Percentiles rank a stretch among this genome's conserved stretches.
Conservation (phyloP, 2,113 vertebrate species). For the rabbit (Oryctolagus cuniculus) region mOryCun1.1 NC_091434.1:114150501-114151000, state of each 20-base stretch:
- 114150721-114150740: not conserved
- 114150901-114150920: too few species aligned
- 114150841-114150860: not conserved
- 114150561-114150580: too few species aligned
- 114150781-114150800: too few species aligned
- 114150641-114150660: not conserved
- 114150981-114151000: not conserved
- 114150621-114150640: not conserved
- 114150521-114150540: too few species aligned
- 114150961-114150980: not conserved
- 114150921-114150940: not conserved
- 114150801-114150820: not conserved
- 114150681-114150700: not conserved
- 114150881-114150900: not conserved
- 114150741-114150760: not conserved
- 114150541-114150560: too few species aligned
- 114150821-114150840: fast-evolving
- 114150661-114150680: not conserved
- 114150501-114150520: too few species aligned
- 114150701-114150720: not conserved
- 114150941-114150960: not conserved
- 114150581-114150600: too few species aligned
- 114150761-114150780: not conserved
- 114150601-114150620: too few species aligned
- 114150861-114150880: not conserved